A percentile compares a stretch with the other conserved stretches of the same genome.
These are phyloP conservation scores for Mizuhopecten yessoensis DNA, from an alignment of 1,140 invertebrate genomes.

Conservation along the genomic window DNA sequence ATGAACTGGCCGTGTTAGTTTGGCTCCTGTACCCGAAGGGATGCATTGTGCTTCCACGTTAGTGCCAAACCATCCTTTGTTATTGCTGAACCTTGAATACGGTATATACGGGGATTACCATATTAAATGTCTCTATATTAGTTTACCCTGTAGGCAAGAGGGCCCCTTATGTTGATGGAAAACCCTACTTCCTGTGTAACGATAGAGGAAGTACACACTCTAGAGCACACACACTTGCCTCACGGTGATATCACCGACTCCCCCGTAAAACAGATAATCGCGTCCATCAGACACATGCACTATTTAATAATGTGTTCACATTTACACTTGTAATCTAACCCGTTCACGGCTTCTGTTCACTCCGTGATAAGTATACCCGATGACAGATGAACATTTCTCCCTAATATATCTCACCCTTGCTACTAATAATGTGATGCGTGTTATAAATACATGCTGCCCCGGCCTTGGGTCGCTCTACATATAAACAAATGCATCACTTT, in stretches of 20 bases:
- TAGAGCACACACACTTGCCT: neutral
- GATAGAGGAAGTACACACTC: conserved; percentile 26
- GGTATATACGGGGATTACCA: neutral
- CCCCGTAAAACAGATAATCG: conserved; percentile 15
- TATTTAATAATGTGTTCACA: neutral
- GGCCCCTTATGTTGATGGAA: conserved; percentile 31
- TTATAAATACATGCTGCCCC: neutral
- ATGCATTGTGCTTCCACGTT: neutral
- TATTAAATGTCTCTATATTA: neutral
- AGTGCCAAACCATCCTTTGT: neutral
- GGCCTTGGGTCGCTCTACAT: neutral
- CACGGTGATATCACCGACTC: neutral
- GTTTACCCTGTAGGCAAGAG: conserved; percentile 23
- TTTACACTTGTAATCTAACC: neutral
- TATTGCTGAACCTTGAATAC: neutral
- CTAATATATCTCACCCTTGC: neutral
- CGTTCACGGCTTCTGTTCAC: neutral
- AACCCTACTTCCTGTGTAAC: conserved; percentile 24
- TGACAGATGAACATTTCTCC: conserved; percentile 6
- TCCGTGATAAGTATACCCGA: neutral
- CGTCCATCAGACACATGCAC: neutral
- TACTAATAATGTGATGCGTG: neutral
- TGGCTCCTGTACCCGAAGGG: neutral
- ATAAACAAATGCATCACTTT: neutral
- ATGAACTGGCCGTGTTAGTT: neutral